Percentiles rank a stretch among this genome's conserved stretches.
These are phyloP conservation scores for Ginglymostoma cirratum DNA, from an alignment of 2,113 vertebrate species.

Conservation along the genomic window DNA sequence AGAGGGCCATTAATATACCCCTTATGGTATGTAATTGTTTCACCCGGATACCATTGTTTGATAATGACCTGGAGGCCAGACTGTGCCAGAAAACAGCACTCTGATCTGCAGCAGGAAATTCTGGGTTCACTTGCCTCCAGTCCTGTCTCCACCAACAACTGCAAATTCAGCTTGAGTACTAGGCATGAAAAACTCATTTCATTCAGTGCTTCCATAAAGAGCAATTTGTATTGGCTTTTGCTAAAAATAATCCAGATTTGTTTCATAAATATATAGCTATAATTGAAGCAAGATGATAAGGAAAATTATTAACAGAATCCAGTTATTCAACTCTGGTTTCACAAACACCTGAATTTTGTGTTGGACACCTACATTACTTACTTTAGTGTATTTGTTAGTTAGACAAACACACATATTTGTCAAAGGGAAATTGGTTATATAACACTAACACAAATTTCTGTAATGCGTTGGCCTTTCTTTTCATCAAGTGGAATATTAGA, in stretches of 20 bases:
- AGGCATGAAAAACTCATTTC: not conserved
- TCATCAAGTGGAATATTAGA: not conserved
- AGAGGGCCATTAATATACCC: too few species aligned
- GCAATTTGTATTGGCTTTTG: not conserved
- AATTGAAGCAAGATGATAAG: not conserved
- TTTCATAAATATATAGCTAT: not conserved
- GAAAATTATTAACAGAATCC: not conserved
- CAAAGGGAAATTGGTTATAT: not conserved
- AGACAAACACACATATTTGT: not conserved
- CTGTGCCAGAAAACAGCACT: too few species aligned
- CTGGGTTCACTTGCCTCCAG: too few species aligned
- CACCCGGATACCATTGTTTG: too few species aligned
- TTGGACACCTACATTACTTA: not conserved
- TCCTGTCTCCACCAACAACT: too few species aligned
- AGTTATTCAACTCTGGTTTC: not conserved
- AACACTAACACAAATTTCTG: not conserved
- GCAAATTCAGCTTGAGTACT: too few species aligned
- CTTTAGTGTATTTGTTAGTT: not conserved
- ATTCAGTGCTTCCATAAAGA: not conserved
- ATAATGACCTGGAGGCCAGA: too few species aligned
- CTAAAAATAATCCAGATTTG: not conserved
- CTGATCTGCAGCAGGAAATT: too few species aligned
- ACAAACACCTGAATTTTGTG: not conserved
- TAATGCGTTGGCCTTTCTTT: not conserved
- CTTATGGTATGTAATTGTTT: too few species aligned